Base-by-base conservation (phyloP, 2,113 vertebrate species). In the Perca fluviatilis region DNA sequence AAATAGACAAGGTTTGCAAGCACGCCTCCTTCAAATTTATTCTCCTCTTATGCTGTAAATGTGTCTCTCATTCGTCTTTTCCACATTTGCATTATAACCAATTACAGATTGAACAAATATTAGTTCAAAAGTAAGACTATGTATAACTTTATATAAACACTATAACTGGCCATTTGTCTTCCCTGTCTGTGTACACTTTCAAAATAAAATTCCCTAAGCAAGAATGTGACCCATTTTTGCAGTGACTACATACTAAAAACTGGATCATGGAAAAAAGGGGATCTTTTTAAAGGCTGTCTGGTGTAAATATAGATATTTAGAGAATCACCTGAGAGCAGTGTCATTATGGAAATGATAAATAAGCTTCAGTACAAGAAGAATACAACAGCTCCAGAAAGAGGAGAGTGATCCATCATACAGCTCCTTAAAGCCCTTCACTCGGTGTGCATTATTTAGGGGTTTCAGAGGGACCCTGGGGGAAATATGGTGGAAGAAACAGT, bases 371-470 rank as follows among this genome's bases (percentile, higher is more conserved):
- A 56, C 23, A 58, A 70, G 77, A 83, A 78, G 86, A 86, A 80
- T 82, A 72, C 80, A 84, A 81, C 70, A 63, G 80, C 57, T 84
- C 86, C 82, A 90, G 70, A 80, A 80, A 71, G 80, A 80, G 46
- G 68, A 75, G 54, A 73, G 91, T 57, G 78, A 95, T 95, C 90
- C 88, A 94, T 95, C 90, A 94, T 79, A 54, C n/a, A 66, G 83
- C 82, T 84, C 83, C 91, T 88, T 85, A 83, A 90, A 89, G 83
- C 83, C 84, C 85, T 86, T 91, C 85, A 80, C 83, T 89, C 65
- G 1, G 14, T 82, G 89, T 94, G 79, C 91, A 94, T 94, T 94
- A 94, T 95, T 95, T 87, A 95, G 90, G 91, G 79, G 70, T 46
- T 90, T 91, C 72, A 85, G 86, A 86, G 84, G 86, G 72, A 89